Evolutionary conservation across 2,888 invertebrate species (phyloP).

Genomic region (Rotaria socialis): DNA sequence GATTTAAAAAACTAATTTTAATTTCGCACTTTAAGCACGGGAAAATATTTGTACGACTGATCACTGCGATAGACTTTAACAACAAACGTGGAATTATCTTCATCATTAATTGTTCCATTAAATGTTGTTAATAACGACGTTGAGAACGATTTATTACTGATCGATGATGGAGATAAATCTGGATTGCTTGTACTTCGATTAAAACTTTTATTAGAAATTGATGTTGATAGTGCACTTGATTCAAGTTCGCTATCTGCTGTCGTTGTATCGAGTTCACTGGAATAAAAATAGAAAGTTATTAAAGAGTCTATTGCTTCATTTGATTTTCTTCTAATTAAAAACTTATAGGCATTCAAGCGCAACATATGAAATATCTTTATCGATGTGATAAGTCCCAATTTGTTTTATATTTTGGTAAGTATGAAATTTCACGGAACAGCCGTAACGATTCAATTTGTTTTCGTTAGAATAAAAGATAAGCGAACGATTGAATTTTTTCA

Average conservation of each 20-base stretch:
- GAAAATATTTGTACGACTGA: conserved; percentile 92
- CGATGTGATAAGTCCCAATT: too few species aligned
- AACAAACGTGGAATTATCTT: background rate
- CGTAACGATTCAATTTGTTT: too few species aligned
- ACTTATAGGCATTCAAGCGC: too few species aligned
- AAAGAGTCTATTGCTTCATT: background rate
- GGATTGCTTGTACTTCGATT: conserved; percentile 37
- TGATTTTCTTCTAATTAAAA: background rate
- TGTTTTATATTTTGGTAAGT: too few species aligned
- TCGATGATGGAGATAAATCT: background rate
- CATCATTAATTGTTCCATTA: background rate
- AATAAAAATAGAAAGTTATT: background rate
- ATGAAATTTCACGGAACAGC: too few species aligned
- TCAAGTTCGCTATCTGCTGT: background rate
- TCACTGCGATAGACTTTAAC: conserved; percentile 82
- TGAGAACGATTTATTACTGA: conserved; percentile 1
- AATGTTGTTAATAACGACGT: background rate
- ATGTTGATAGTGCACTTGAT: background rate
- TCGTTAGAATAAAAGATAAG: too few species aligned
- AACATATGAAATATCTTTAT: too few species aligned
- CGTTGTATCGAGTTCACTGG: background rate
- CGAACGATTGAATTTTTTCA: too few species aligned
- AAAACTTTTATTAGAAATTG: background rate
- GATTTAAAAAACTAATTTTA: background rate
- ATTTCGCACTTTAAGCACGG: conserved; percentile 72